These are phyloP conservation scores for Homalodisca vitripennis DNA, from an alignment of 1,140 invertebrate genomes.

Conservation along the genomic window DNA sequence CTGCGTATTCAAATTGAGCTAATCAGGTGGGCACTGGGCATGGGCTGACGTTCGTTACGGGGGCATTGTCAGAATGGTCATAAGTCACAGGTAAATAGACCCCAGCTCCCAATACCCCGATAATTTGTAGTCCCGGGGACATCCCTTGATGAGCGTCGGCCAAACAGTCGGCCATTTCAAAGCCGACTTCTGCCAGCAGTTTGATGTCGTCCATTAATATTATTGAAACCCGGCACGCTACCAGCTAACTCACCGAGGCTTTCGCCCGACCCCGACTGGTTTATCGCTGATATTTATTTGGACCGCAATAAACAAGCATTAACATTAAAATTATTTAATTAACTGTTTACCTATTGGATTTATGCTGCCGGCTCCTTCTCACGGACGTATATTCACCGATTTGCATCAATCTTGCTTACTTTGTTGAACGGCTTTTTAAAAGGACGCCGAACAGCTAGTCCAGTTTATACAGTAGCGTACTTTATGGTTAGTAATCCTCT, in stretches of 20 bases:
- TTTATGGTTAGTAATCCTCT: not conserved
- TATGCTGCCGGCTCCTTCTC: not conserved
- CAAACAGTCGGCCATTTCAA: not conserved
- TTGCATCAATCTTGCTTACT: conserved; percentile 9
- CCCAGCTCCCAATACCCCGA: conserved; percentile 7
- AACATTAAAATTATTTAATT: conserved; percentile 23
- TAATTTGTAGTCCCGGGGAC: not conserved
- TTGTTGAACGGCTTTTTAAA: not conserved
- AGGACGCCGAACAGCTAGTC: not conserved
- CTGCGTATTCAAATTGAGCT: conserved; percentile 24
- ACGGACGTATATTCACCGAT: not conserved
- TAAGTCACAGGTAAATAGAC: conserved; percentile 19
- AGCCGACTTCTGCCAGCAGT: conserved; percentile 5
- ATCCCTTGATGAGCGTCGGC: conserved; percentile 1
- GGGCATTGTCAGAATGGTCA: conserved; percentile 11
- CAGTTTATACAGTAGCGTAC: not conserved
- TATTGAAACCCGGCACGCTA: conserved; percentile 11
- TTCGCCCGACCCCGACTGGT: conserved; percentile 10
- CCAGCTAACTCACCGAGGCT: not conserved
- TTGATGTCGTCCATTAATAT: conserved; percentile 22
- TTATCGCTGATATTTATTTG: conserved; percentile 4
- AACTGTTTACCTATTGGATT: conserved; percentile 3
- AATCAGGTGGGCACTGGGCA: conserved; percentile 15
- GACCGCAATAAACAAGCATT: conserved; percentile 11
- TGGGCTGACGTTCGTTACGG: conserved; percentile 17